These are phyloP conservation scores for Drosophila rellima DNA, from an alignment of 2,888 invertebrate species.

Conservation along the genomic window DNA sequence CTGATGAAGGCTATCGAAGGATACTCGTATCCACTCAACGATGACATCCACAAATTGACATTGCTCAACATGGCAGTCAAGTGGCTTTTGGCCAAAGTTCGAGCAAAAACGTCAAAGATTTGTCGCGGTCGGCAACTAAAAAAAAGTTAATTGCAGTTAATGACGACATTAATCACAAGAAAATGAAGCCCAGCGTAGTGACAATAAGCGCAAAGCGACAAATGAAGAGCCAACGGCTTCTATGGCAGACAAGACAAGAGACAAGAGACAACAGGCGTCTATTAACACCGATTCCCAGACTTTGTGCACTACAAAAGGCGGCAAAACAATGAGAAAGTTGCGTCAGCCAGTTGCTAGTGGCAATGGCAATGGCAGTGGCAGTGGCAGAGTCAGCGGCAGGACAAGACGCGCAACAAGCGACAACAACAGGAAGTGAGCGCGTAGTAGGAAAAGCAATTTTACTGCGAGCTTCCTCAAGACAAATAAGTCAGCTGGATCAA, in stretches of 20 bases:
- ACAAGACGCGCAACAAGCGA: conserved; percentile 58
- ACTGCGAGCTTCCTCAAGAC: conserved; percentile 83
- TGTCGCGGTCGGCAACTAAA: conserved; percentile 71
- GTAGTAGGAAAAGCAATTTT: conserved; percentile 83
- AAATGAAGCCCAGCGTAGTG: conserved; percentile 80
- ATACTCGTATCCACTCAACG: conserved; percentile 47
- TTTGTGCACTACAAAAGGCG: conserved; percentile 55
- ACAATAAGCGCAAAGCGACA: conserved; percentile 80
- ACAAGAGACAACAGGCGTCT: conserved; percentile 62
- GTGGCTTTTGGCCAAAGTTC: conserved; percentile 68
- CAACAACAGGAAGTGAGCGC: conserved; percentile 75
- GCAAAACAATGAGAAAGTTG: conserved; percentile 71
- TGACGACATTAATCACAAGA: conserved; percentile 85
- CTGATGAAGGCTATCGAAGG: conserved; percentile 69
- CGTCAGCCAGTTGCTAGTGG: conserved; percentile 56
- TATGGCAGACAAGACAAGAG: conserved; percentile 23
- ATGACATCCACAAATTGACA: conserved; percentile 74
- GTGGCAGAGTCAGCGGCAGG: conserved; percentile 9
- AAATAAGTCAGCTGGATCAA: conserved; percentile 84
- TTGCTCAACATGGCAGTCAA: conserved; percentile 74
- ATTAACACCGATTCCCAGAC: conserved; percentile 78
- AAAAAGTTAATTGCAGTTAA: conserved; percentile 85
- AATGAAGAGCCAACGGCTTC: conserved; percentile 63
- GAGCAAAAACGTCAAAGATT: conserved; percentile 67
- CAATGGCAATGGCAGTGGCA: conserved; percentile 8